Percentiles rank a stretch among this genome's conserved stretches.
These are phyloP conservation scores for Tetheella fluctuosa DNA, from an alignment of 2,888 invertebrate species.

Conservation along the genomic window DNA sequence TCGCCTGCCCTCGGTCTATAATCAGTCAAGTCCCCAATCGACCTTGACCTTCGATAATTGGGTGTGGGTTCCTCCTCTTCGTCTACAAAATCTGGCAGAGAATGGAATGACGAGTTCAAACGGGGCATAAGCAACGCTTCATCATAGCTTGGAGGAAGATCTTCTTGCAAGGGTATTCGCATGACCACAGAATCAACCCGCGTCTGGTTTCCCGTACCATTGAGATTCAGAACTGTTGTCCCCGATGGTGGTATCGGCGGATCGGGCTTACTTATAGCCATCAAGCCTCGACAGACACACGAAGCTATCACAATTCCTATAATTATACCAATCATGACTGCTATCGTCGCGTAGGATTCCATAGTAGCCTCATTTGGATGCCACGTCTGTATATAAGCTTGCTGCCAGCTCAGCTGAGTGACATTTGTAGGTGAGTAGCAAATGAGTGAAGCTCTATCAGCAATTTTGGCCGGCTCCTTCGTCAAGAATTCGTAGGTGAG, in stretches of 20 bases:
- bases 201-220: conserved; percentile 49
- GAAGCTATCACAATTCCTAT: conserved; percentile 83
- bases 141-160: conserved; percentile 88
- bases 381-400: conserved; percentile 87
- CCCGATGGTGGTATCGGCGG: conserved; percentile 61
- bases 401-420: conserved; percentile 87
- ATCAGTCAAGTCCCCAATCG: conserved; percentile 76
- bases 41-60: conserved; percentile 69
- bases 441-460: conserved; percentile 74
- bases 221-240: conserved; percentile 71
- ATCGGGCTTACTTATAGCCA: conserved; percentile 68
- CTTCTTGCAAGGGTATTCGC: conserved; percentile 67
- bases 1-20: conserved; percentile 60
- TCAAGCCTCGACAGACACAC: conserved; percentile 81
- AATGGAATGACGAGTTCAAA: conserved; percentile 85
- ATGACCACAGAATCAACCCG: conserved; percentile 62
- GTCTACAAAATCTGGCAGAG: conserved; percentile 77
- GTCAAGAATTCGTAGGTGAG: conserved; percentile 85
- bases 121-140: conserved; percentile 90
- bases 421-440: conserved; percentile 87
- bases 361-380: conserved; percentile 63
- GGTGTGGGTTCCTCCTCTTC: conserved; percentile 57
- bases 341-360: conserved; percentile 82
- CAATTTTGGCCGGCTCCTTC: conserved; percentile 78
- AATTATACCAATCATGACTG: conserved; percentile 80